These are phyloP conservation scores for Setophaga kirtlandii DNA, from an alignment of 2,113 vertebrate genomes.

Conservation along the genomic window DNA sequence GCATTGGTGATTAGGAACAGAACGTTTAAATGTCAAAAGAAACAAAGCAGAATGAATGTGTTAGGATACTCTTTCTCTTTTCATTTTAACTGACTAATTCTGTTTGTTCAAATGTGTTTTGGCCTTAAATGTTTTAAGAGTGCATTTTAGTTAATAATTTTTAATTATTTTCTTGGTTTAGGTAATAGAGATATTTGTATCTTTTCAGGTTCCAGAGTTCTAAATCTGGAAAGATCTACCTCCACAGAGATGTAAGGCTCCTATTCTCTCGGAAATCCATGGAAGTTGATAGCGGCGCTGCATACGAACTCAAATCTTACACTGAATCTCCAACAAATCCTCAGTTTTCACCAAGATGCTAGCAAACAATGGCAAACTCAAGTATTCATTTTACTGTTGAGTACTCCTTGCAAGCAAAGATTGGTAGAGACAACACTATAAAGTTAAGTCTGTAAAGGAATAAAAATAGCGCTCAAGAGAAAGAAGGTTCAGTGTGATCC, in stretches of 20 bases:
- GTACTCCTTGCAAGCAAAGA: constrained; percentile 43
- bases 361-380: constrained; percentile 54
- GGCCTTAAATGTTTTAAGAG: not conserved
- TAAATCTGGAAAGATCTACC: constrained; percentile 99
- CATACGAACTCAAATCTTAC: constrained; percentile 98
- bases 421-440: constrained; percentile 34
- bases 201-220: constrained; percentile 97
- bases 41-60: not conserved
- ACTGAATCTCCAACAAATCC: constrained; percentile 95
- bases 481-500: constrained; percentile 58
- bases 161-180: not conserved
- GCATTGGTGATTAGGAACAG: not conserved
- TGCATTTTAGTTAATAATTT: not conserved
- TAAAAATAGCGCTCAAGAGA: constrained; percentile 32
- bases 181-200: not conserved
- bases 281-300: constrained; percentile 99
- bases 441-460: constrained; percentile 52
- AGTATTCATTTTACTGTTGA: constrained; percentile 54
- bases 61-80: not conserved
- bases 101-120: not conserved
- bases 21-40: not conserved
- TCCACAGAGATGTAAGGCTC: constrained; percentile 97
- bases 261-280: constrained; percentile 99
- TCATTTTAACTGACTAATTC: not conserved
- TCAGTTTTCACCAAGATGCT: constrained; percentile 93